phyloP scores from a whole-genome alignment of 2,113 vertebrate genomes.

The Clinocottus analis region DNA sequence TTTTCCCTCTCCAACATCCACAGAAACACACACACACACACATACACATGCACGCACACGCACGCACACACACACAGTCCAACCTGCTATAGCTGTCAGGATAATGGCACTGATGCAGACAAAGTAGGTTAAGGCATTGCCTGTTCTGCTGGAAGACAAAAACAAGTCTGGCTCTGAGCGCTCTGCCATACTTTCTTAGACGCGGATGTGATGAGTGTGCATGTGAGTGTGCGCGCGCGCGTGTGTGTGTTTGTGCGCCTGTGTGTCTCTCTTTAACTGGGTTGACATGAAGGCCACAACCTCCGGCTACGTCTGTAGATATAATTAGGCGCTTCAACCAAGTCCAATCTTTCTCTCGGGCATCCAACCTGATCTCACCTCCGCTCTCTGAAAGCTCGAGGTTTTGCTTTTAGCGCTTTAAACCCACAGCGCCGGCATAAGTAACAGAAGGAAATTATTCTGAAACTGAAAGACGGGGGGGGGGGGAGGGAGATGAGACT shows the following conservation, averaged over 20 bases:
- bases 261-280: conserved; percentile 7
- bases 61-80: conserved; percentile 11
- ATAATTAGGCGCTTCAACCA: conserved; percentile 57
- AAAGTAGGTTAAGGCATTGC: conserved; percentile 80
- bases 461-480: neutral
- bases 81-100: conserved; percentile 65
- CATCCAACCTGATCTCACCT: conserved; percentile 36
- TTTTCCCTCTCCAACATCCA: conserved; percentile 22
- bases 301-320: conserved; percentile 63
- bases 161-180: conserved; percentile 67
- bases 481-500: neutral
- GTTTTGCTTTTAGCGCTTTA: conserved; percentile 5
- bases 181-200: conserved; percentile 41
- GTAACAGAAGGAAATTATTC: neutral
- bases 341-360: conserved; percentile 15
- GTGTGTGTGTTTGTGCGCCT: neutral
- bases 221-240: neutral
- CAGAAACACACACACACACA: conserved; percentile 10
- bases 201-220: conserved; percentile 23
- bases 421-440: neutral
- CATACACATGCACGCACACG: conserved; percentile 11
- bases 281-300: conserved; percentile 58
- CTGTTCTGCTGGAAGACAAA: conserved; percentile 74
- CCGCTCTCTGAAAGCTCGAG: neutral
- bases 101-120: conserved; percentile 69